Conservation (phyloP, 2,113 vertebrate genomes). For the Chionomys nivalis region DNA sequence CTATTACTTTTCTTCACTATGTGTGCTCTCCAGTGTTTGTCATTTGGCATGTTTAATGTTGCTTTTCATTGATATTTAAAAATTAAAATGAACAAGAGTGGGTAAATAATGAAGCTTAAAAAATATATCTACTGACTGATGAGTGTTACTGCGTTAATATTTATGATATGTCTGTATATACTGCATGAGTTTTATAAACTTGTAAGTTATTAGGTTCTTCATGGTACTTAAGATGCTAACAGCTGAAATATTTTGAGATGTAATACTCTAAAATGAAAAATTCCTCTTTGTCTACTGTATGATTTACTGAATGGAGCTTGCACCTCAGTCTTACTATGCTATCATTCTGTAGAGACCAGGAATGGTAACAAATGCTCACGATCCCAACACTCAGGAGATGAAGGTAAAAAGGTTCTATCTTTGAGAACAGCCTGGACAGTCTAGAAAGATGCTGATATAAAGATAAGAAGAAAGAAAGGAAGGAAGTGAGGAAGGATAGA, state of each 20-base stretch:
- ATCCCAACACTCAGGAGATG: not conserved
- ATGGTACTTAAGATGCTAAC: not conserved
- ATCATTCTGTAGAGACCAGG: too few relatives aligned
- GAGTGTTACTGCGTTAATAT: not conserved
- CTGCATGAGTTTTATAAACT: not conserved
- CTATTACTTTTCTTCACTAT: not conserved
- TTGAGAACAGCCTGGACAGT: not conserved
- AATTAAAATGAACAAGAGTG: conserved; percentile 5
- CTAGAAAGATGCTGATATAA: not conserved
- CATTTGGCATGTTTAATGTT: conserved; percentile 26
- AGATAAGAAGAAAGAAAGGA: not conserved
- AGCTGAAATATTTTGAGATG: not conserved
- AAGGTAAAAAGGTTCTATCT: not conserved
- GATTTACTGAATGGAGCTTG: not conserved
- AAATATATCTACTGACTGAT: not conserved
- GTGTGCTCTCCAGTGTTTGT: not conserved
- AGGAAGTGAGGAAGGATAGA: too few relatives aligned
- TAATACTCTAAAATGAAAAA: not conserved
- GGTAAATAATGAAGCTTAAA: not conserved
- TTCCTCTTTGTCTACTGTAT: not conserved
- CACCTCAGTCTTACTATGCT: not conserved
- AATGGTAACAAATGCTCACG: not conserved
- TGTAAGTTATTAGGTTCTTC: not conserved
- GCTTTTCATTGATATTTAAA: not conserved
- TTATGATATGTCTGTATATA: not conserved